A percentile compares a stretch with the other conserved stretches of the same genome.
Evolutionary conservation across 2,888 invertebrate genomes (phyloP).

Genomic region (Fissipunctia ypsillon): DNA sequence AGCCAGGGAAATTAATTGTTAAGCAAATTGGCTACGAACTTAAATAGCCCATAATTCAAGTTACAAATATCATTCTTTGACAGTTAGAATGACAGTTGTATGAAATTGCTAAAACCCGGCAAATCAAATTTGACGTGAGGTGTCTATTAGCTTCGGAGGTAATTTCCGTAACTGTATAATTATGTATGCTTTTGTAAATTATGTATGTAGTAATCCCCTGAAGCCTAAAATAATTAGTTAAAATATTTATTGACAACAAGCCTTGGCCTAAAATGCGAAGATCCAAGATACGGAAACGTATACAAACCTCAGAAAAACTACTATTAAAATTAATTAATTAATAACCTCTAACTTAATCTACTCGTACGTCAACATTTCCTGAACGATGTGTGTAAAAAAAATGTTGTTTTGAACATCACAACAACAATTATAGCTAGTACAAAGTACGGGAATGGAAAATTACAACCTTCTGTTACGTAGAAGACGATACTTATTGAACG

Average conservation of each 20-base stretch:
- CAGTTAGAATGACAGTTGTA: not conserved
- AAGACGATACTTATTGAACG: too few species aligned
- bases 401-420: slow-evolving; percentile 31
- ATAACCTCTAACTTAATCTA: slow-evolving; percentile 10
- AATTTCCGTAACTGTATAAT: not conserved
- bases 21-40: not conserved
- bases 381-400: slow-evolving; percentile 21
- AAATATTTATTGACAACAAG: not conserved
- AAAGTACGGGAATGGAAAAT: slow-evolving; percentile 32
- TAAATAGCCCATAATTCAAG: not conserved
- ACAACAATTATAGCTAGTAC: not conserved
- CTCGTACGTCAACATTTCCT: slow-evolving; percentile 31
- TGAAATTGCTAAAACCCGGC: not conserved
- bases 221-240: not conserved
- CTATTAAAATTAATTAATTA: slow-evolving; percentile 4
- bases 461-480: not conserved
- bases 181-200: too few species aligned
- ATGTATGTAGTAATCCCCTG: not conserved
- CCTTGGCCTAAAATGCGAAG: not conserved
- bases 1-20: too few species aligned
- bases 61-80: not conserved
- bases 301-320: slow-evolving; percentile 7
- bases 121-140: not conserved
- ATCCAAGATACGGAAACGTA: slow-evolving; percentile 23
- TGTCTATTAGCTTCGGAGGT: not conserved